Conservation (phyloP, 1,140 invertebrate genomes). For the Ceratina australensis region DNA sequence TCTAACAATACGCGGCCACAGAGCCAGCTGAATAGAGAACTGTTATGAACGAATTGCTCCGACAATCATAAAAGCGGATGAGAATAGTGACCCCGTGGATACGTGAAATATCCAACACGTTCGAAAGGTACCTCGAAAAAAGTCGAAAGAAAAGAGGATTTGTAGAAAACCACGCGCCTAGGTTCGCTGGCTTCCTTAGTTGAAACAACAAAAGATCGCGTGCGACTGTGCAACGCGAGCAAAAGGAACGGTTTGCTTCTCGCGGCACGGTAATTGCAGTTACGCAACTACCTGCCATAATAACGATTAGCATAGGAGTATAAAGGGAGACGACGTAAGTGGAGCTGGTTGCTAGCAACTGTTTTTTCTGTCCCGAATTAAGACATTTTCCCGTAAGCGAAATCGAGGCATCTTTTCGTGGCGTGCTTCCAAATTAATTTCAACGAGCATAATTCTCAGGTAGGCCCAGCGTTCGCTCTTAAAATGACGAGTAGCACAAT, state of each 20-base stretch:
- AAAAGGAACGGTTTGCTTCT: slow-evolving; percentile 40
- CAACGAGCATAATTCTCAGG: slow-evolving; percentile 40
- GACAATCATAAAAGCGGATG: background rate
- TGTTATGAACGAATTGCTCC: background rate
- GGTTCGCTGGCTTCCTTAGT: slow-evolving; percentile 39
- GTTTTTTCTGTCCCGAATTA: slow-evolving; percentile 8
- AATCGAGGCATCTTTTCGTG: background rate
- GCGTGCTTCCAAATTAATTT: slow-evolving; percentile 50
- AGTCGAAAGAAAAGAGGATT: background rate
- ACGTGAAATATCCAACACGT: background rate
- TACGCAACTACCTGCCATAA: slow-evolving; percentile 69
- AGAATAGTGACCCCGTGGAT: background rate
- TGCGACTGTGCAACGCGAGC: slow-evolving; percentile 49
- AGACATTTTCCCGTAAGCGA: background rate
- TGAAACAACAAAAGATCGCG: slow-evolving; percentile 53
- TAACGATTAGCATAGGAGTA: slow-evolving; percentile 71
- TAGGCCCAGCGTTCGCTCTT: slow-evolving; percentile 21
- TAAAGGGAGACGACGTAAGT: slow-evolving; percentile 60
- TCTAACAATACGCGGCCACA: slow-evolving; percentile 11
- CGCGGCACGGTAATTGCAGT: slow-evolving; percentile 67
- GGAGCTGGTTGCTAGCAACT: slow-evolving; percentile 13
- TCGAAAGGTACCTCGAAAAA: background rate
- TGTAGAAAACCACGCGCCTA: background rate
- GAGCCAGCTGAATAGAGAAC: too few relatives aligned
- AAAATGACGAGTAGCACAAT: slow-evolving; percentile 44